Evolutionary conservation across 2,113 vertebrate species (phyloP), one percentile per base, ranked within the genome.

Genomic region (Scalopus aquaticus): DNA sequence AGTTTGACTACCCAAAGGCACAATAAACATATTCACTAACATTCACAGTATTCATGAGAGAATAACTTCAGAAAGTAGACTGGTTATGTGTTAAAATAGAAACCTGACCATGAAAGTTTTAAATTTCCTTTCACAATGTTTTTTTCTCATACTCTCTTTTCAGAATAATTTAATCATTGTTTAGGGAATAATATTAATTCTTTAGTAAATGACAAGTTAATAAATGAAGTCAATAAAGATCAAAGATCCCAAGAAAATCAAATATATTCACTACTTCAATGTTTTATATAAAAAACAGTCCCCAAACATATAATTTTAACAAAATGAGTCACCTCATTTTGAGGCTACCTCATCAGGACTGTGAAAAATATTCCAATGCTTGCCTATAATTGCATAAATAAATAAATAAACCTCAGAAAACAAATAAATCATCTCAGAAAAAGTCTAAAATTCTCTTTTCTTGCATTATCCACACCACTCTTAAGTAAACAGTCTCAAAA

Each of bases 141-240:
- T 94, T 85, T 62, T 13, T 46, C 58, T 32, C 26, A 15, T 56
- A 73, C 0, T 73, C 20, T 54, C 58, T 22, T 92, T 81, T 93
- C 60, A 84, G 39, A 91, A 91, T 94, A 95, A 94, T 3, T 26
- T 81, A 44, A 79, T 85, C 15, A 67, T 42, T 83, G 56, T 77
- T 76, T 92, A 77, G 9, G n/a, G 20, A 83, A 17, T 95, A 91
- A 80, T 42, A 87, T 2, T 19, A 92, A 90, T 86, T 91, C 19
- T 91, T 37, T 32, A 77, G 35, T 46, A 87, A 88, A 82, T 73
- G 39, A 77, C 77, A 91, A 94, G 37, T 17, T 96, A 96, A 89
- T 60, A 91, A 93, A 81, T 35, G 15, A 78, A 91, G 35, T n/a
- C 67, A 83, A 73, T 44, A 89, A 77, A 70, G 42, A 89, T 32